Conservation (phyloP, 2,888 invertebrate species). For the Parnassius apollo region DNA sequence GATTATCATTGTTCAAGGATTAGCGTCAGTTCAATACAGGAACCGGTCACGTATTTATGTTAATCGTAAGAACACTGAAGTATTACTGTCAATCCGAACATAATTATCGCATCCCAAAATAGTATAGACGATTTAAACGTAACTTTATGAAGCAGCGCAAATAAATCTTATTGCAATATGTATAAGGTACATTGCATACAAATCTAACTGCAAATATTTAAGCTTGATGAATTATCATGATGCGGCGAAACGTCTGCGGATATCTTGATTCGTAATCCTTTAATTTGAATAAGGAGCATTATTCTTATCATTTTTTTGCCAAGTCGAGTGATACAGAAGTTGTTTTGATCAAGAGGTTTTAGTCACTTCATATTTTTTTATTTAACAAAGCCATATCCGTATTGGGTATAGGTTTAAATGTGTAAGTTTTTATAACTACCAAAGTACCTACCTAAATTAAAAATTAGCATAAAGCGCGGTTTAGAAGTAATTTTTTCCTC, state of each 20-base stretch:
- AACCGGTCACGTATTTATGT: slow-evolving; percentile 24
- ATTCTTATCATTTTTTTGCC: slow-evolving; percentile 16
- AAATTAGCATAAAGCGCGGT: slow-evolving; percentile 4
- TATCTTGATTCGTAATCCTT: slow-evolving; percentile 28
- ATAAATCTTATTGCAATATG: not conserved
- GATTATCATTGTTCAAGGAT: slow-evolving; percentile 23
- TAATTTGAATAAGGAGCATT: slow-evolving; percentile 26
- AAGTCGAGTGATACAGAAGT: slow-evolving; percentile 22
- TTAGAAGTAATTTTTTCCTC: slow-evolving; percentile 20
- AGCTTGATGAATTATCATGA: slow-evolving; percentile 16
- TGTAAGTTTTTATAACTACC: slow-evolving; percentile 4
- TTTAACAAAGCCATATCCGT: not conserved
- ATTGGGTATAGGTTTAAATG: slow-evolving; percentile 18
- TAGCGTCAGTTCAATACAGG: slow-evolving; percentile 20
- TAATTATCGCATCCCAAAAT: slow-evolving; percentile 24
- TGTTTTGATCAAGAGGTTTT: slow-evolving; percentile 22
- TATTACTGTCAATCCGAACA: slow-evolving; percentile 25
- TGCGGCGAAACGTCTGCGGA: slow-evolving; percentile 20
- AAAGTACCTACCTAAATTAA: not conserved
- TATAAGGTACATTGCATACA: slow-evolving; percentile 3
- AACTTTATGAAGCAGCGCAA: slow-evolving; percentile 2
- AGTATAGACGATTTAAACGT: slow-evolving; percentile 3
- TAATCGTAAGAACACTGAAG: slow-evolving; percentile 23
- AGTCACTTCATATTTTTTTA: slow-evolving; percentile 12
- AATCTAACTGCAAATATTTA: not conserved